Conservation (phyloP, 2,113 vertebrate species). For the Phalacrocorax aristotelis region DNA sequence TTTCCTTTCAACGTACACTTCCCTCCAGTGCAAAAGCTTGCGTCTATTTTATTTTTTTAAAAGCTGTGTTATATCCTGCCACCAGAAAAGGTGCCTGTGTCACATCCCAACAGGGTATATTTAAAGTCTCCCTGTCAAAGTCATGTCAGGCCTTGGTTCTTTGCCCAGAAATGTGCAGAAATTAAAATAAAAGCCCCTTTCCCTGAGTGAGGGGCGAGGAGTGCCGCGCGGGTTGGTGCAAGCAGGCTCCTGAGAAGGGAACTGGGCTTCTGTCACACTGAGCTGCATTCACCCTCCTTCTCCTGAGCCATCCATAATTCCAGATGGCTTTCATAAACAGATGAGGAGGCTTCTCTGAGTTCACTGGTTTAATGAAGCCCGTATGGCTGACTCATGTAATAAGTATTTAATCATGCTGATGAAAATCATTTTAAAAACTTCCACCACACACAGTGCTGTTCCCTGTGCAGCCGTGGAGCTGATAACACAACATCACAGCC, state of each 20-base stretch:
- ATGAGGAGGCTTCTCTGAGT: constrained; percentile 72
- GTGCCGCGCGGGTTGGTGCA: not conserved
- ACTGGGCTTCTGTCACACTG: constrained; percentile 63
- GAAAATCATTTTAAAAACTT: constrained; percentile 68
- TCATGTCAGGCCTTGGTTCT: constrained; percentile 56
- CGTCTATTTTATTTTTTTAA: not conserved
- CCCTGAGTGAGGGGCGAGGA: constrained; percentile 27
- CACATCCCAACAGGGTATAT: constrained; percentile 68
- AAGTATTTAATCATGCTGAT: constrained; percentile 77
- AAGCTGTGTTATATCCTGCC: constrained; percentile 70
- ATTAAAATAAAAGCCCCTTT: constrained; percentile 55
- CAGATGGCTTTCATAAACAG: constrained; percentile 78
- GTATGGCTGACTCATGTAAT: constrained; percentile 78
- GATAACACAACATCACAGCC: not conserved
- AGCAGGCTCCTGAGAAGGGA: constrained; percentile 52
- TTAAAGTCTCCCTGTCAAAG: constrained; percentile 71
- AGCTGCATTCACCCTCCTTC: constrained; percentile 67
- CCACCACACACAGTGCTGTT: constrained; percentile 66
- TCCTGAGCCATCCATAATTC: constrained; percentile 67
- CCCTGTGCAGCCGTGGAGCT: not conserved
- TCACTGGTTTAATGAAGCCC: constrained; percentile 74
- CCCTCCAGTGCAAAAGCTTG: constrained; percentile 43
- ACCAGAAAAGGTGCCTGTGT: constrained; percentile 72
- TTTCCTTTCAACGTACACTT: constrained; percentile 69
- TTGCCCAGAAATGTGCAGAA: constrained; percentile 67